Evolutionary conservation across 2,113 vertebrate species (phyloP).

Genomic region (Donacobius atricapilla): DNA sequence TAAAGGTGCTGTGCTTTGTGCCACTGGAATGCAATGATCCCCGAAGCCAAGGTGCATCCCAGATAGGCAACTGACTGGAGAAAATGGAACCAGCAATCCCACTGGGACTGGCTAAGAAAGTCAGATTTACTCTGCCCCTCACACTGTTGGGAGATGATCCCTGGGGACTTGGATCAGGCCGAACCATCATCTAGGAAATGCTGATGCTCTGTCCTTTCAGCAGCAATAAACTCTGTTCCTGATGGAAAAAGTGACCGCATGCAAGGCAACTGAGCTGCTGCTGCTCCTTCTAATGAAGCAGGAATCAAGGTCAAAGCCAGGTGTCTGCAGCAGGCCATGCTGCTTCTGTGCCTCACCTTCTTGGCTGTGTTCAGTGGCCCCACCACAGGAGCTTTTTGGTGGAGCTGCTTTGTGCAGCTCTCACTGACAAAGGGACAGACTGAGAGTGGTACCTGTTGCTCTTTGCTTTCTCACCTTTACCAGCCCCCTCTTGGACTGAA

Average conservation of each 20-base stretch:
- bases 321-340: background rate
- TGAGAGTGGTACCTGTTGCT: background rate
- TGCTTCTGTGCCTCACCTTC: background rate
- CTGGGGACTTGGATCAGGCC: background rate
- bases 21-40: background rate
- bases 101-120: background rate
- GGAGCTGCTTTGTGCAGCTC: background rate
- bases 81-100: background rate
- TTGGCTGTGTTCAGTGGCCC: background rate
- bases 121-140: background rate
- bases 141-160: background rate
- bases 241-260: background rate
- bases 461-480: background rate
- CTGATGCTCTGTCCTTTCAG: background rate
- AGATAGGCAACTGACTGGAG: rapidly evolving
- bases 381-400: background rate
- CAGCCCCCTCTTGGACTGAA: background rate
- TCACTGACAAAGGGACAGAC: background rate
- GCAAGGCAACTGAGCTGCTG: background rate
- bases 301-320: background rate
- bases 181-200: background rate
- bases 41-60: rapidly evolving
- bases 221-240: background rate
- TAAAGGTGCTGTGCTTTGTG: background rate
- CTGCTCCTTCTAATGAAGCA: background rate